Base-by-base conservation (phyloP, 2,113 vertebrate species). In the Poecile atricapillus region DNA sequence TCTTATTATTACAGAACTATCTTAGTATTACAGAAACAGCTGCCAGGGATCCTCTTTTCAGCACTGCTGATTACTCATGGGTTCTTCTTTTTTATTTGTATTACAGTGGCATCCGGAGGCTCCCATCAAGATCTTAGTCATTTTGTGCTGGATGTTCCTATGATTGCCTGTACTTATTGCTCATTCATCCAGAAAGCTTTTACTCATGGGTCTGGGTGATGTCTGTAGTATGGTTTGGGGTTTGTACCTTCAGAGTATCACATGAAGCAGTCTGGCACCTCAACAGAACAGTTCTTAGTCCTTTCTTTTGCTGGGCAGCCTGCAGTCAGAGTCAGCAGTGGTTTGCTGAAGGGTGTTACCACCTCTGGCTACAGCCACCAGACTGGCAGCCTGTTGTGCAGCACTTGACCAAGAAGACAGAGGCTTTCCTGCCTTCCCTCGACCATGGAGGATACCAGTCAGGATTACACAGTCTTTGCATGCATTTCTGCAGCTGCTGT, bases 81-180 rank as follows among this genome's bases (percentile, higher is more conserved):
- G 44, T 89, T 92, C 77, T 92, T 90, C 41, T 93, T 80, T 96
- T 75, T 96, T 53, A 75, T 95, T 95, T 87, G 43, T 70, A 68
- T 92, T 74, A 69, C 64, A 75, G 64, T 63, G 79, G 90, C 93
- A 96, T 90, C 88, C 27, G 52, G 93, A 95, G 90, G 28, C 68
- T 95, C 68, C 90, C 8, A 0, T 81, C 1, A 30, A 71, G 78
- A 62, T 93, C 44, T 86, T 93, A 93, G 79, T 94, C 88, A 80
- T 13, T 33, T 27, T 78, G 56, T 67, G 82, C 56, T 89, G 59
- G 78, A 65, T 87, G 58, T 77, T 90, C 63, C 71, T 28, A 4
- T 30, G 30, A 35, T 63, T 70, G 43, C 22, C 35, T 75, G 44
- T 75, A 12, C 49, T 87, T 93, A 35, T 8, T 70, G 84, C 87